Evolutionary conservation across 2,797 vertebrate genomes (phyloP), one percentile per base, ranked within the genome.

Genomic region (Sebastes oblongus): DNA sequence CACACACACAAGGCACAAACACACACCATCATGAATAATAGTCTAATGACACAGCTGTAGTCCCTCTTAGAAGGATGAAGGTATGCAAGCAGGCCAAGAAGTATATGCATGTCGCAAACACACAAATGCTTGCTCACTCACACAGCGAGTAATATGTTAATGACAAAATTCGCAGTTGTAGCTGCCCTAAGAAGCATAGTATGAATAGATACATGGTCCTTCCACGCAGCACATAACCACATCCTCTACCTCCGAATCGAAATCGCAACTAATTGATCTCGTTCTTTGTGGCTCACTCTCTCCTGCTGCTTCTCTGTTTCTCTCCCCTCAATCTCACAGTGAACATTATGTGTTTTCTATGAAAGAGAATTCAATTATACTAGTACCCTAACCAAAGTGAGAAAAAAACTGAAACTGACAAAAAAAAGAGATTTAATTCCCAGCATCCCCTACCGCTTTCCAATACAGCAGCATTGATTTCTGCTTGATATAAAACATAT

Each of bases 11-110:
- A 70, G 16, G 20, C 30, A 74, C 25, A 62, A n/a, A 36, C 65
- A 55, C 62, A 60, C 27, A 29, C 4, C 2, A 18, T 32, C 25
- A 25, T 8, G 29, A 73, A 61, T 70, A 68, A 66, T 22, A 54
- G 52, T 25, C 77, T 69, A 77, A 84, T 62, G 71, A 58, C 52
- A 77, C 81, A 87, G 80, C 73, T 86, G 73, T 60, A 82, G 64
- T 81, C 46, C 66, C 22, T 62, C 0, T 8, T 8, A 30, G 22
- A 34, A 42, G 24, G 29, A 67, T 50, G 24, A 32, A 54, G 39
- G 71, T 55, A 64, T 32, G 58, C 34, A 46, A 1, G 34, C 25
- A 46, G 0, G 39, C 56, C 66, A 56, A 75, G 22, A 79, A 22
- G 16, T 16, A 61, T 34, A n/a, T 36, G 54, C 18, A 46, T 25